phyloP scores from a whole-genome alignment of 1,140 invertebrate genomes.

The Leguminivora glycinivorella region DNA sequence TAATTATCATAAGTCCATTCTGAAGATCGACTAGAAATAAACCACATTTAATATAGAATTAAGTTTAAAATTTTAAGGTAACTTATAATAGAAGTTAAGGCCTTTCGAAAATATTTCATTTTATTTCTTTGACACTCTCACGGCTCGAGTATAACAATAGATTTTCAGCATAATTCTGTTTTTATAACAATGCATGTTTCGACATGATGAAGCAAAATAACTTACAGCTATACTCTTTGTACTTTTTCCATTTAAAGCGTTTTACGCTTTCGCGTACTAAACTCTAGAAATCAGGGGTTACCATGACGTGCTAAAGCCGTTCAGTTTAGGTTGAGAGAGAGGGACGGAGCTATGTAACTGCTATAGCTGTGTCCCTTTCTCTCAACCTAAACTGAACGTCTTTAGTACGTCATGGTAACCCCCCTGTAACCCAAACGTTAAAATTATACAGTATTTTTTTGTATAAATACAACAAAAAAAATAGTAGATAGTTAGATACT shows the following conservation, averaged over 20 bases:
- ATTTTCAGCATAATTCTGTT: constrained; percentile 17
- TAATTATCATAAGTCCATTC: not conserved
- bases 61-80: not conserved
- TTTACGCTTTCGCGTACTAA: not conserved
- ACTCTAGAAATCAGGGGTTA: too few species aligned
- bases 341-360: too few species aligned
- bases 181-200: constrained; percentile 13
- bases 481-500: too few species aligned
- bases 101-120: not conserved
- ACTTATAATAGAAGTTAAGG: not conserved
- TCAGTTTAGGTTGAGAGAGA: too few species aligned
- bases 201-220: not conserved
- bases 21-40: not conserved
- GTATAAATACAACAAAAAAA: too few species aligned
- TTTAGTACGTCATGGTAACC: too few species aligned
- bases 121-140: constrained; percentile 7
- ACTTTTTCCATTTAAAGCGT: not conserved
- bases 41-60: not conserved
- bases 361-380: too few species aligned
- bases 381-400: too few species aligned
- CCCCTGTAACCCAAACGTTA: too few species aligned
- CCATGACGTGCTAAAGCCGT: too few species aligned
- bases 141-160: constrained; percentile 13
- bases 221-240: not conserved
- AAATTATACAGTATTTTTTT: too few species aligned